Evolutionary conservation across 2,888 invertebrate species (phyloP), one percentile per base, ranked within the genome.

Genomic region (Platycnemis pennipes): DNA sequence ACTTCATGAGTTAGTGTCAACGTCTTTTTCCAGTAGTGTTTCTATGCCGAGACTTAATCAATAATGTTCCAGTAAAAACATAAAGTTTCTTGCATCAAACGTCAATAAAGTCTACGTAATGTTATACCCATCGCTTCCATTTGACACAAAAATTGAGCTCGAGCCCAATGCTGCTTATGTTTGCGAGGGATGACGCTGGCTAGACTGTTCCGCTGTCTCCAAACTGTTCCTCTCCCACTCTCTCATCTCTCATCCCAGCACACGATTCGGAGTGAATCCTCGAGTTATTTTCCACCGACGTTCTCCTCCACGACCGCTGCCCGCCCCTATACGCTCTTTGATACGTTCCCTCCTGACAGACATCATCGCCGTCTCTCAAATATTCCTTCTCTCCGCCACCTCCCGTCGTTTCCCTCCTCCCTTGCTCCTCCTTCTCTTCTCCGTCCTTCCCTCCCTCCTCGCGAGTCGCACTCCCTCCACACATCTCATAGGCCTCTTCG

Each of bases 331-430:
- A 26, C 87, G n/a, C 77, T 77, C 13, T 77, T 37, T 77, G 77
- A 77, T 77, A 77, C 77, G 77, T 46, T 87, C 42, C 45, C 45
- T 16, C 45, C 7, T 46, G 46, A n/a, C 87, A 26, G 26, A 87
- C 46, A 26, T 77, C 77, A 87, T 87, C 87, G 46, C 87, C 45
- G n/a, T 45, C 87, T n/a, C 56, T 42, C 56, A 19, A 56, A 63
- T 26, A 44, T 91, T 22, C 63, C 44, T 46, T 11, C 87, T 42
- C 42, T 31, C n/a, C n/a, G n/a, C n/a, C 26, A 37, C 44, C 44
- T 63, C 63, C 63, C 91, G 44, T 63, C 37, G 26, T 42, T 31
- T 56, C 37, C 91, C 63, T 91, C 26, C 88, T 19, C 45, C 88
- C 22, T 16, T 44, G 37, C 44, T n/a, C 45, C 37, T n/a, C 45